Evolutionary conservation across 2,113 vertebrate species (phyloP).

Genomic region (Alligator sinensis): DNA sequence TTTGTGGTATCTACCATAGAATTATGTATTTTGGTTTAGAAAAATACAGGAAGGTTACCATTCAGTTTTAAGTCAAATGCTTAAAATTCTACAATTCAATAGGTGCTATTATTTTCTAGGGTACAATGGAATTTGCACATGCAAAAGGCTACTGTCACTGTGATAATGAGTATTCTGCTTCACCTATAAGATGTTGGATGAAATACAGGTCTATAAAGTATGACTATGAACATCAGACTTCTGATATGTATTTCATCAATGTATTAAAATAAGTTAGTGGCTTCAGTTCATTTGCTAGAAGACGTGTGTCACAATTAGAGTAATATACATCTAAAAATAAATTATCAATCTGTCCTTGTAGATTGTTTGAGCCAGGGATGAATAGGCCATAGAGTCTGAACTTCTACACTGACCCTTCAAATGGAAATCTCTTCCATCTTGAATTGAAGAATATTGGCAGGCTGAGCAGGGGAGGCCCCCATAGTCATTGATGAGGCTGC

Average conservation of each 20-base stretch:
- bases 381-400: not conserved
- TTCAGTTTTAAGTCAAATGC: not conserved
- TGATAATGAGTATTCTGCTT: not conserved
- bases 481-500: not conserved
- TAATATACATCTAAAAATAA: no score
- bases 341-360: not conserved
- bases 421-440: fast-evolving
- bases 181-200: not conserved
- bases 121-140: not conserved
- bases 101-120: not conserved
- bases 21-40: not conserved
- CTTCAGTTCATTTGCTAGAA: not conserved
- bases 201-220: not conserved
- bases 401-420: not conserved
- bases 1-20: not conserved
- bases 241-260: not conserved
- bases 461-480: not conserved
- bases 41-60: not conserved
- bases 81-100: not conserved
- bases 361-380: not conserved
- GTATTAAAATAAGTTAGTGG: not conserved
- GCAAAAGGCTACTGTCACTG: no score
- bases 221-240: not conserved
- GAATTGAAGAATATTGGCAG: not conserved
- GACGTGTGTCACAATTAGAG: not conserved